phyloP scores from a whole-genome alignment of 1,140 invertebrate species.

The Dendroctonus ponderosae region DNA sequence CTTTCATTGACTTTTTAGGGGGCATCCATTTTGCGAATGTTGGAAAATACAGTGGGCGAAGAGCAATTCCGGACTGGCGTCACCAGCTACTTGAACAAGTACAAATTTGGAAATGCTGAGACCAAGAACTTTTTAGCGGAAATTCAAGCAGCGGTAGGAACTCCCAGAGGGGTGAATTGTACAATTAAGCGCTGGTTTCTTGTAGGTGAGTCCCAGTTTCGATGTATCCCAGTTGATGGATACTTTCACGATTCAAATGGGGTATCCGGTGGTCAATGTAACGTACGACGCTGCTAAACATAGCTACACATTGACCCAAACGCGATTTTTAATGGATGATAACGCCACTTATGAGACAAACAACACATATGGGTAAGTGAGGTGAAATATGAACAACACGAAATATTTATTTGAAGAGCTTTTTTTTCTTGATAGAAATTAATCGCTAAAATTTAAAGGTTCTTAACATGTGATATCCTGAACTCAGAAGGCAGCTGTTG shows the following conservation, averaged over 20 bases:
- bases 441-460: no score
- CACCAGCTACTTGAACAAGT: slow-evolving; percentile 69
- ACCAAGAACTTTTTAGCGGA: slow-evolving; percentile 75
- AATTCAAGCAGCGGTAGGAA: slow-evolving; percentile 53
- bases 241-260: slow-evolving; percentile 92
- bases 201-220: slow-evolving; percentile 46
- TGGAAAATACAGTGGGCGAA: slow-evolving; percentile 78
- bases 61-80: slow-evolving; percentile 73
- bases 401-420: no score
- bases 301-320: slow-evolving; percentile 65
- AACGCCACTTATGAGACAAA: slow-evolving; percentile 55
- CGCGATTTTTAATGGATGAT: slow-evolving; percentile 70
- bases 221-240: slow-evolving; percentile 77
- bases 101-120: slow-evolving; percentile 72
- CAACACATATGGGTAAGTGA: slow-evolving; percentile 60
- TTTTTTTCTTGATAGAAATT: no score
- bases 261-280: slow-evolving; percentile 78
- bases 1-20: slow-evolving; percentile 59
- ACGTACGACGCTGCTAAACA: slow-evolving; percentile 49
- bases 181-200: neutral
- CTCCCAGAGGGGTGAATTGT: neutral
- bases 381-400: no score
- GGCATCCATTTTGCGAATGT: slow-evolving; percentile 84
- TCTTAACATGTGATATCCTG: no score
- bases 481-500: no score